These are phyloP conservation scores for Ciconia stormi DNA, from an alignment of 2,113 vertebrate species.

Conservation along the genomic window DNA sequence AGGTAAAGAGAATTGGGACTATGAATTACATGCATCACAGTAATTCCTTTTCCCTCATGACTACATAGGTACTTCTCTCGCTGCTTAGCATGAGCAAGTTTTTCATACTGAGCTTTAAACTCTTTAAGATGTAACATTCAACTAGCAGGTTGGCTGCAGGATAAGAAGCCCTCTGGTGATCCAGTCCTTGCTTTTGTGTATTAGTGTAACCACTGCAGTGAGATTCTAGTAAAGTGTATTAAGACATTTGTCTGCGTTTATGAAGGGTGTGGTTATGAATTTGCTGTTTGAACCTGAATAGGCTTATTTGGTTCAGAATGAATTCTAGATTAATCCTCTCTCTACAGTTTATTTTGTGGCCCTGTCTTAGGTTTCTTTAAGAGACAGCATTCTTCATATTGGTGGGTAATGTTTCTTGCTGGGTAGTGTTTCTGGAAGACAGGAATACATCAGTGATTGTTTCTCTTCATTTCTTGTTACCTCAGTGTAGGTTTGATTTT, in stretches of 20 bases:
- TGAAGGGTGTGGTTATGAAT: background rate
- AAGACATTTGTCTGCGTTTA: background rate
- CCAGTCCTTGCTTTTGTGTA: background rate
- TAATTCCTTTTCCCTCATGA: background rate
- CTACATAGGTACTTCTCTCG: background rate
- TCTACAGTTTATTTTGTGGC: background rate
- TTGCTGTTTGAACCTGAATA: background rate
- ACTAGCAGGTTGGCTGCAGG: background rate
- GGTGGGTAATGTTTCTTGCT: background rate
- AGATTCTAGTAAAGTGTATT: background rate
- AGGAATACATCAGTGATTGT: background rate
- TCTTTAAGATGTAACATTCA: background rate
- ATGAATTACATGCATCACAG: background rate
- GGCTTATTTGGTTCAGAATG: background rate
- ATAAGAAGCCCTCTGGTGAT: background rate
- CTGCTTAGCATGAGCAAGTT: background rate
- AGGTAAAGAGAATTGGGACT: background rate
- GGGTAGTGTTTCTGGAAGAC: background rate
- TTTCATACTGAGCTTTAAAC: background rate
- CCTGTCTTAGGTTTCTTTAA: background rate
- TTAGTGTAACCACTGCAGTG: background rate
- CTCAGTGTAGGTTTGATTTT: background rate
- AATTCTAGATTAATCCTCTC: background rate
- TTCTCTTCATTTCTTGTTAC: background rate
- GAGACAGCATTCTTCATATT: background rate